phyloP scores from a whole-genome alignment of 2,797 vertebrate genomes.

The Sebastes itinus region DNA sequence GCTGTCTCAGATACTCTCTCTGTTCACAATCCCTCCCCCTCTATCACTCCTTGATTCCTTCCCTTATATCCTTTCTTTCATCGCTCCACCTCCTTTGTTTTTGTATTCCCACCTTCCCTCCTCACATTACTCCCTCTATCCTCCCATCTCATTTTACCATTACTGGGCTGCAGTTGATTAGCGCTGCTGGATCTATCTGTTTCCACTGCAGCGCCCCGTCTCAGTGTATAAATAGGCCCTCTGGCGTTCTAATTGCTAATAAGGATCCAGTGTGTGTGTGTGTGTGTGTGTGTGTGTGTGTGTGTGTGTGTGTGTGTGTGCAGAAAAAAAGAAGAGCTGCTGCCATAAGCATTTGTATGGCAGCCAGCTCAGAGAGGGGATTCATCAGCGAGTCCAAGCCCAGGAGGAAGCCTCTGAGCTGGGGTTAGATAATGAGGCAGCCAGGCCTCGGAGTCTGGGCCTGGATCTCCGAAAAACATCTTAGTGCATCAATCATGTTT shows the following conservation, averaged over 20 bases:
- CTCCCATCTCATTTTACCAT: constrained; percentile 23
- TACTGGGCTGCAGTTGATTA: constrained; percentile 54
- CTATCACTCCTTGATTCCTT: neutral
- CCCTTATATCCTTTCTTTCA: neutral
- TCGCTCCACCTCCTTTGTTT: neutral
- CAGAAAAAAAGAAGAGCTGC: constrained; percentile 29
- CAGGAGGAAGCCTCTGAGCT: constrained; percentile 38
- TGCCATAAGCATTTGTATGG: constrained; percentile 32
- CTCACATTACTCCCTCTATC: neutral
- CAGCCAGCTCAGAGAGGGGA: constrained; percentile 40
- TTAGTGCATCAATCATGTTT: neutral
- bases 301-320: constrained; percentile 5
- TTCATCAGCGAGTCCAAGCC: constrained; percentile 18
- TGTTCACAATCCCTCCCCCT: neutral
- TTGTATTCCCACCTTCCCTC: neutral
- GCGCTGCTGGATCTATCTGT: constrained; percentile 52
- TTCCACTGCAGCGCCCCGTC: constrained; percentile 29
- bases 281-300: constrained; percentile 18
- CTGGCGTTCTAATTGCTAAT: constrained; percentile 58
- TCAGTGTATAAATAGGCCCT: constrained; percentile 58
- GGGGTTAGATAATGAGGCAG: constrained; percentile 39
- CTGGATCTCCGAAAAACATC: neutral
- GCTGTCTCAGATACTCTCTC: constrained; percentile 23
- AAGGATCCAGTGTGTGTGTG: constrained; percentile 29
- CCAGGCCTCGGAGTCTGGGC: constrained; percentile 12